These are phyloP conservation scores for Phenacoccus solenopsis DNA, from an alignment of 1,140 invertebrate species.

Conservation along the genomic window DNA sequence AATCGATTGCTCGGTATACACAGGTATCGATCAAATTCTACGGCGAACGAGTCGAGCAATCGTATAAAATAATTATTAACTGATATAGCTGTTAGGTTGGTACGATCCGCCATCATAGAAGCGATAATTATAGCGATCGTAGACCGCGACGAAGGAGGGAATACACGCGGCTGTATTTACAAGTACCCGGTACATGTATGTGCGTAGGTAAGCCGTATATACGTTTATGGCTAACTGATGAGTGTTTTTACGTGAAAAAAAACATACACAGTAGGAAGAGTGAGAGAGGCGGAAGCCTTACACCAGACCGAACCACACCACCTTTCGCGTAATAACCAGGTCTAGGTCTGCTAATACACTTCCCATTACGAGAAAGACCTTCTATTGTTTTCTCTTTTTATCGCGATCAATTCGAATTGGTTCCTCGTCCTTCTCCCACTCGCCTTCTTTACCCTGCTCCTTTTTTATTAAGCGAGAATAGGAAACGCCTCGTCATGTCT, in stretches of 20 bases:
- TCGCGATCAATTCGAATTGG: not conserved
- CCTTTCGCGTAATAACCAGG: conserved; percentile 11
- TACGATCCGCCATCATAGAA: conserved; percentile 11
- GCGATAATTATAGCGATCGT: not conserved
- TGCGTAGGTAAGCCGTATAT: not conserved
- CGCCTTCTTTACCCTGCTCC: not conserved
- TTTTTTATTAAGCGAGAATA: not conserved
- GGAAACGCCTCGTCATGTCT: conserved; percentile 15
- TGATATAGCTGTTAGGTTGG: conserved; percentile 2
- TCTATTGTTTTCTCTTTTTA: conserved; percentile 14
- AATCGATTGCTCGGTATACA: too few species aligned
- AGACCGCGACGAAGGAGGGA: not conserved
- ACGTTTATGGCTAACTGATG: conserved; percentile 11
- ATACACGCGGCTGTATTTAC: not conserved
- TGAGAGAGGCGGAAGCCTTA: not conserved
- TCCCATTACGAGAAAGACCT: not conserved
- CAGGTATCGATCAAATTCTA: too few species aligned
- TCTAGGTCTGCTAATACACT: conserved; percentile 10
- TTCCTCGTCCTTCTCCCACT: not conserved
- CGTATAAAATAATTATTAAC: not conserved
- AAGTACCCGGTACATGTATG: not conserved
- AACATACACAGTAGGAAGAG: not conserved
- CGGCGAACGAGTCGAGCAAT: not conserved
- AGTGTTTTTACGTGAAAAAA: conserved; percentile 6
- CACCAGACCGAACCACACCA: not conserved